These are phyloP conservation scores for Creontiades dilutus DNA, from an alignment of 2,888 invertebrate genomes.

Conservation along the genomic window DNA sequence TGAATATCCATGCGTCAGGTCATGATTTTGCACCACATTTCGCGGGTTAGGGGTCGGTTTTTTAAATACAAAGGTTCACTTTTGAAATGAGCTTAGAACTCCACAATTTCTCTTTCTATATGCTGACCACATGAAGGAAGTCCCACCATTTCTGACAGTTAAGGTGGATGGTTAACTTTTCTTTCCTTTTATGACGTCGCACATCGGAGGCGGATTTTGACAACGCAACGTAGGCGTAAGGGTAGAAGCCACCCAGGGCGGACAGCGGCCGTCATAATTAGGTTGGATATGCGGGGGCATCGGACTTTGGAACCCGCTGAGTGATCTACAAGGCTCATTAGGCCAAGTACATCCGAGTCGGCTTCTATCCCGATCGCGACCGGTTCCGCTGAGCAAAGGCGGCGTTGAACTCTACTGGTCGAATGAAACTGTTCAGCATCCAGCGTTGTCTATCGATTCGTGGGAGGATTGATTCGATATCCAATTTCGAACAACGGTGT, in stretches of 20 bases:
- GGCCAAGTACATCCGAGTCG: slow-evolving; percentile 22
- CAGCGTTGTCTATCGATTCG: not conserved
- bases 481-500: not conserved
- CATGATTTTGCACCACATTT: too few species aligned
- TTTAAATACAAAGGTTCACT: too few species aligned
- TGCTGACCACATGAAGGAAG: too few species aligned
- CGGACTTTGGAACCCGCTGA: slow-evolving; percentile 48
- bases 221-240: slow-evolving; percentile 31
- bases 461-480: not conserved
- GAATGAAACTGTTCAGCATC: slow-evolving; percentile 11
- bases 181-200: not conserved
- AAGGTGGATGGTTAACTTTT: not conserved
- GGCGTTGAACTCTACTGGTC: not conserved
- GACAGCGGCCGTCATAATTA: slow-evolving; percentile 42
- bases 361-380: slow-evolving; percentile 20
- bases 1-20: too few species aligned
- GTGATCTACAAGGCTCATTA: slow-evolving; percentile 63
- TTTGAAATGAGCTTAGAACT: too few species aligned
- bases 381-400: slow-evolving; percentile 2
- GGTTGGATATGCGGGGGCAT: slow-evolving; percentile 29
- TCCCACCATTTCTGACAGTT: too few species aligned
- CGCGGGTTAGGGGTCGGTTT: too few species aligned
- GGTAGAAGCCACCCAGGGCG: slow-evolving; percentile 44
- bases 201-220: not conserved
- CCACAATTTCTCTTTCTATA: too few species aligned